Evolutionary conservation across 2,888 invertebrate genomes (phyloP).

Genomic region (Drosophila aldrichi): DNA sequence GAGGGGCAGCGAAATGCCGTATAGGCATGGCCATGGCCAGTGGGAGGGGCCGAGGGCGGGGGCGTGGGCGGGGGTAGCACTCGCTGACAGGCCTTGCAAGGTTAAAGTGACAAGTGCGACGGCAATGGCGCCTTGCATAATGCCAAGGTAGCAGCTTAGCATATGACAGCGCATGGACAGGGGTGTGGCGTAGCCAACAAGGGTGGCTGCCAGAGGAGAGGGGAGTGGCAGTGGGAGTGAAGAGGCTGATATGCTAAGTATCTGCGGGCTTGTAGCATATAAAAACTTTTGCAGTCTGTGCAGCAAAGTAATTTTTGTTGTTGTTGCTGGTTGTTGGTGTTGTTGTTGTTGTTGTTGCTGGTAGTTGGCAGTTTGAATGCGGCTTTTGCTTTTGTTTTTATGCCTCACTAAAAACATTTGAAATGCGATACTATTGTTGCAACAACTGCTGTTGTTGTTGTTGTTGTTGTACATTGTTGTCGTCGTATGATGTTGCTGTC

Average conservation of each 20-base stretch:
- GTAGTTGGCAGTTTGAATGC: conserved; percentile 73
- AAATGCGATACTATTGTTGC: conserved; percentile 78
- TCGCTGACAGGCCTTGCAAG: conserved; percentile 77
- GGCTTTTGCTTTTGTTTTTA: conserved; percentile 78
- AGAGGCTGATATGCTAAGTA: conserved; percentile 40
- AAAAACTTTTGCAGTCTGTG: conserved; percentile 75
- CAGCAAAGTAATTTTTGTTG: conserved; percentile 49
- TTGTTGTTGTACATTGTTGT: conserved; percentile 12
- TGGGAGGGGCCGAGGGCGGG: background rate
- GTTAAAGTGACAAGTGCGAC: conserved; percentile 81
- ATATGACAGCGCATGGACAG: conserved; percentile 10
- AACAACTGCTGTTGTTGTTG: conserved; percentile 57
- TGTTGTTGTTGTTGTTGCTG: conserved; percentile 58
- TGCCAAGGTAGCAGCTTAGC: conserved; percentile 63
- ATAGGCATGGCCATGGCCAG: background rate
- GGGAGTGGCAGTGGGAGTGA: background rate
- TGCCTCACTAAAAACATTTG: conserved; percentile 77
- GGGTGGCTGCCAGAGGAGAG: conserved; percentile 27
- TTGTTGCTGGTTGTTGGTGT: conserved; percentile 42
- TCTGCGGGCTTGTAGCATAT: conserved; percentile 54
- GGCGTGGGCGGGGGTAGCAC: background rate
- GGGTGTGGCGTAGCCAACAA: background rate
- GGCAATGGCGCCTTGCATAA: conserved; percentile 76
- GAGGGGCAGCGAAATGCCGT: background rate
- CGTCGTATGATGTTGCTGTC: conserved; percentile 25